phyloP scores from a whole-genome alignment of 1,140 invertebrate genomes.

The Diprion similis region DNA sequence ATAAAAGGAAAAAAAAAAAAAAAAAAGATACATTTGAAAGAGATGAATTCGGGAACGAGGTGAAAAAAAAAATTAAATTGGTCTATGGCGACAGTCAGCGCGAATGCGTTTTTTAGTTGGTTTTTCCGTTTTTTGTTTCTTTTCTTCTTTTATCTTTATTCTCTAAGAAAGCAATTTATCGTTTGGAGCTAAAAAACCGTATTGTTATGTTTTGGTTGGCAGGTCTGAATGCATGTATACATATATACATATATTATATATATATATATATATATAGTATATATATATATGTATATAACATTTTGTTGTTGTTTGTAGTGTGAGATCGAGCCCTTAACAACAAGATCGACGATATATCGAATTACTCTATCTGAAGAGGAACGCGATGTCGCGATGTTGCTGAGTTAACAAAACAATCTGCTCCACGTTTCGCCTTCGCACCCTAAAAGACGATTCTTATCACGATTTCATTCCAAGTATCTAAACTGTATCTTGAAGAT shows the following conservation, averaged over 20 bases:
- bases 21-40: too few relatives aligned
- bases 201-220: constrained; percentile 48
- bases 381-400: constrained; percentile 50
- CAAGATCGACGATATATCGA: background rate
- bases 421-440: constrained; percentile 53
- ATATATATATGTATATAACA: background rate
- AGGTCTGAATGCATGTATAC: constrained; percentile 39
- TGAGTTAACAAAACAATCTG: constrained; percentile 50
- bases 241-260: too few relatives aligned
- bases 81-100: too few relatives aligned
- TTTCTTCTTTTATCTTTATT: too few relatives aligned
- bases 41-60: too few relatives aligned
- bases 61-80: too few relatives aligned
- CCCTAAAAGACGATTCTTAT: constrained; percentile 42
- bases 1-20: too few relatives aligned
- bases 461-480: background rate
- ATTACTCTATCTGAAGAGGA: constrained; percentile 48
- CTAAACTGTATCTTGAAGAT: background rate
- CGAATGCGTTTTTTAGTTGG: too few relatives aligned
- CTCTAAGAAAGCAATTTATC: too few relatives aligned
- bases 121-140: too few relatives aligned
- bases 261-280: background rate
- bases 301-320: constrained; percentile 26
- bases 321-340: constrained; percentile 44
- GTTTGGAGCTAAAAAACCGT: constrained; percentile 37